These are phyloP conservation scores for Mandrillus leucophaeus DNA, from an alignment of 2,113 vertebrate species.

Conservation along the genomic window DNA sequence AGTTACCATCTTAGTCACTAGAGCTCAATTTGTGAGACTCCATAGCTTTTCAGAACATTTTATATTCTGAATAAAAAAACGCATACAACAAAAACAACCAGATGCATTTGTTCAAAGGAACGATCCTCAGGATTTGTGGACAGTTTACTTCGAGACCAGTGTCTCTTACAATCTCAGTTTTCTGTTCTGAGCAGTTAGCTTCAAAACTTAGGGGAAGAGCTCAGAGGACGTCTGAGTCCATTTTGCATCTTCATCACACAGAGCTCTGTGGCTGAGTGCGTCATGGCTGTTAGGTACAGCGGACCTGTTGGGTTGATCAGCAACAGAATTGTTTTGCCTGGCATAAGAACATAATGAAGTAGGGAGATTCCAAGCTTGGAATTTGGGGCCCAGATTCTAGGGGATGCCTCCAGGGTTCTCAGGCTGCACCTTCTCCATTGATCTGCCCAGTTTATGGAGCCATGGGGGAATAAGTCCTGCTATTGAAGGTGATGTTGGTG, in stretches of 20 bases:
- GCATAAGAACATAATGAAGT: not conserved
- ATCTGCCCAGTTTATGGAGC: not conserved
- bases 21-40: not conserved
- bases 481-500: not conserved
- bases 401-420: not conserved
- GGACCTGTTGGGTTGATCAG: fast-evolving
- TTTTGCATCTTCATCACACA: not conserved
- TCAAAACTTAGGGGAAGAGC: not conserved
- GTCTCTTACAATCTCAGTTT: fast-evolving
- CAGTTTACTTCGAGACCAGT: not conserved
- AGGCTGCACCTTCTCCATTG: not conserved
- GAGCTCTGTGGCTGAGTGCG: not conserved
- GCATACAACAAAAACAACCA: not conserved
- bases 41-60: not conserved
- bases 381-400: fast-evolving
- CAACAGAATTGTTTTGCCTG: not conserved
- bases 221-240: fast-evolving
- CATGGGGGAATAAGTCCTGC: not conserved
- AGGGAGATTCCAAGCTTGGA: not conserved
- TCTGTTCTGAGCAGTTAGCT: not conserved
- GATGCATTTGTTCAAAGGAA: not conserved
- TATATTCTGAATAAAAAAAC: not conserved
- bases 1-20: not conserved
- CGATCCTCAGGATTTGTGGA: not conserved
- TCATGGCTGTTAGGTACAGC: fast-evolving